phyloP scores from a whole-genome alignment of 2,797 vertebrate genomes.

The Tangara arthus region DNA sequence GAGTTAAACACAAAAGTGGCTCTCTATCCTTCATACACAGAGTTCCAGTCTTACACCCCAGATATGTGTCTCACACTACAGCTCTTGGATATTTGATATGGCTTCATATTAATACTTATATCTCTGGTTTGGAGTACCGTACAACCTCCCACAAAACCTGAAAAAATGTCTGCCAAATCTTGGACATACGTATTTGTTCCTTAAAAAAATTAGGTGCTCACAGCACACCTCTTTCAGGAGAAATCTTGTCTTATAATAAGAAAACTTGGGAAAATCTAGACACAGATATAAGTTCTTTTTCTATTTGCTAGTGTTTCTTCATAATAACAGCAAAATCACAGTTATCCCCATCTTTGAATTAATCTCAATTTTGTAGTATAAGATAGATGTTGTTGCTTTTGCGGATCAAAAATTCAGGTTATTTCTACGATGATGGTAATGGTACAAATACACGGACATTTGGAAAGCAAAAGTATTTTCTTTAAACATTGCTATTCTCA shows the following conservation, averaged over 20 bases:
- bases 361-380: background rate
- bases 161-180: background rate
- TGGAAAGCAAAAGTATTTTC: background rate
- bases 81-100: background rate
- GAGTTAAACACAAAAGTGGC: accelerated
- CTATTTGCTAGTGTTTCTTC: background rate
- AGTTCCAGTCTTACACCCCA: background rate
- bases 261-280: background rate
- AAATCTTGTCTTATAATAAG: background rate
- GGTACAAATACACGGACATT: background rate
- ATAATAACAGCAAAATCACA: background rate
- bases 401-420: background rate
- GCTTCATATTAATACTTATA: background rate
- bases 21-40: background rate
- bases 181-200: accelerated
- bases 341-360: background rate
- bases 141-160: background rate
- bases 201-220: background rate
- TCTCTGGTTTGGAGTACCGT: background rate
- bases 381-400: background rate
- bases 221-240: background rate
- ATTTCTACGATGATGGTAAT: background rate
- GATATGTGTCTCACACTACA: background rate
- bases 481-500: background rate
- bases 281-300: accelerated